Base-by-base conservation (phyloP, 2,113 vertebrate species). In the Rhea pennata region DNA sequence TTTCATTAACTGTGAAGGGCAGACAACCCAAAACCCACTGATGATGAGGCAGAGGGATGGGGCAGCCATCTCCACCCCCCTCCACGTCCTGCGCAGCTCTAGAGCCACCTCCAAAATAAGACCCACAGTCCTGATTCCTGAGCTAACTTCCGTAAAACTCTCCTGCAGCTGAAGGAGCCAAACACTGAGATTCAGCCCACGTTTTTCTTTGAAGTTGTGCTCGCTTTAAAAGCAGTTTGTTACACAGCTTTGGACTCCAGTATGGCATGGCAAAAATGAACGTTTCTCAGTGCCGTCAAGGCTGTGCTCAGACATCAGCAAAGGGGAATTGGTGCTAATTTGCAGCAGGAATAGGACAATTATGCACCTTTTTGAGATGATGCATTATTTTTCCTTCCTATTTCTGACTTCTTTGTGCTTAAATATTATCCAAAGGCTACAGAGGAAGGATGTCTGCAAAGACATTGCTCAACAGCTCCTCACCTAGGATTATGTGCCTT, bases 161-260 rank as follows among this genome's bases (percentile, higher is more conserved):
- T 33, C 12, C 56, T 39, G 40, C 27, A 87, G 40, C 39, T 69
- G 53, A 54, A 78, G 59, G 65, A 78, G 36, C 61, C 62, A 26
- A 33, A 64, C 0, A 1, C 23, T 12, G 78, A 39, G 23, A 27
- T 48, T 19, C 22, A 46, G 15, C 8, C 19, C 13, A 24, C 0
- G 1, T 51, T 74, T 84, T 64, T 62, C 48, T 69, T 62, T 50
- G 39, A 73, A 69, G 22, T n/a, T 40, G 6, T 46, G 10, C 69
- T 69, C 62, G 22, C 48, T 58, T 58, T 46, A 46, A 70, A 36
- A 64, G 48, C 11, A 78, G 40, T 15, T 78, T 0, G 3, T 44
- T 44, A 73, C n/a, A 42, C 15, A 50, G 29, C 40, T 70, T 84
- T 40, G 67, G 42, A 46, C 42, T 72, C 53, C 88, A 73, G 40